phyloP scores from a whole-genome alignment of 2,797 vertebrate genomes.

The Muscicapa striata region DNA sequence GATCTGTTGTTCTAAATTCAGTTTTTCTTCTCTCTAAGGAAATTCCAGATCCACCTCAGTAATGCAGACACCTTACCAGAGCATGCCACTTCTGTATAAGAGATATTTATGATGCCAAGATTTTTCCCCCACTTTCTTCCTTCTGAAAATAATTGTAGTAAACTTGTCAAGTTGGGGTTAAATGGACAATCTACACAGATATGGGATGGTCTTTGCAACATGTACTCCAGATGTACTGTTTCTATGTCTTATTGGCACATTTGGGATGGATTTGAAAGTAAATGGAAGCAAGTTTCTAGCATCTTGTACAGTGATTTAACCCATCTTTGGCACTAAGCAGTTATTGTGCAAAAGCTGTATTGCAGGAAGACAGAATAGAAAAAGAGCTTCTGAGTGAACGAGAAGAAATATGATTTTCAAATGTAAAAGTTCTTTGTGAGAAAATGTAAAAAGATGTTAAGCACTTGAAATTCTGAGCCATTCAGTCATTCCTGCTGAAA shows the following conservation, averaged over 20 bases:
- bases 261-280: background rate
- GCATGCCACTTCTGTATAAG: background rate
- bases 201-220: background rate
- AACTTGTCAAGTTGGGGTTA: background rate
- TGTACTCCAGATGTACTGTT: background rate
- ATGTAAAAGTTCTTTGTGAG: background rate
- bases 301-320: background rate
- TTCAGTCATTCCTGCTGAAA: constrained; percentile 3
- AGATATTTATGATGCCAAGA: background rate
- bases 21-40: background rate
- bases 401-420: background rate
- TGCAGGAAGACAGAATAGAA: background rate
- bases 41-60: background rate
- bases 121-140: background rate
- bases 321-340: background rate
- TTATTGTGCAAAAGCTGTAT: background rate
- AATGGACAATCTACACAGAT: background rate
- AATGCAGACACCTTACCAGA: background rate
- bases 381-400: background rate
- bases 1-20: background rate
- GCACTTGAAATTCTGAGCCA: constrained; percentile 25
- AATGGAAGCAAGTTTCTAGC: background rate
- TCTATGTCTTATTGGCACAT: background rate
- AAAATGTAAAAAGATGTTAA: background rate
- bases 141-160: background rate